Conservation (phyloP, 2,797 vertebrate species). For the Arnoldichthys spilopterus region DNA sequence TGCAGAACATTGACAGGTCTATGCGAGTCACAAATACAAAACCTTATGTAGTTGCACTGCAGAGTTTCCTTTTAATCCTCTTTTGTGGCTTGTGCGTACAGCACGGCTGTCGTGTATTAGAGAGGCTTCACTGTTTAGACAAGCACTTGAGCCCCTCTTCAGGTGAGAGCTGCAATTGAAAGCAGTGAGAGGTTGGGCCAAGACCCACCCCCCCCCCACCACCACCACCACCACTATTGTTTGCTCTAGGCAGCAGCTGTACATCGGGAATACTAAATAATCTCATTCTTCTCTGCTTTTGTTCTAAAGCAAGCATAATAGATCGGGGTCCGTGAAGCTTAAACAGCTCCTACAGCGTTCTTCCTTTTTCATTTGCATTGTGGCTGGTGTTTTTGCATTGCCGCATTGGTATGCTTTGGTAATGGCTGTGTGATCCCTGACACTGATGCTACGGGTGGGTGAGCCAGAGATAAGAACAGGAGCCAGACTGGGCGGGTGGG, state of each 20-base stretch:
- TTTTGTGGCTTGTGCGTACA: constrained; percentile 33
- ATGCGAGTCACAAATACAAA: constrained; percentile 36
- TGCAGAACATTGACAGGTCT: constrained; percentile 35
- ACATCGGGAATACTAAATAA: constrained; percentile 56
- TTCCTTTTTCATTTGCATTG: not conserved
- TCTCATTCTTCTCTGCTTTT: constrained; percentile 55
- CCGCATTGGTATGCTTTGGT: constrained; percentile 24
- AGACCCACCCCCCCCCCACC: constrained; percentile 28
- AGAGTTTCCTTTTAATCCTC: constrained; percentile 26
- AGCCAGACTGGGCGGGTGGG: constrained; percentile 7
- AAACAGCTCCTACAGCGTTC: constrained; percentile 30
- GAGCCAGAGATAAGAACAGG: constrained; percentile 29
- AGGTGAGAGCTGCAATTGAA: constrained; percentile 51
- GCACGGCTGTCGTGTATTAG: constrained; percentile 46
- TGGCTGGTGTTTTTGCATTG: constrained; percentile 12
- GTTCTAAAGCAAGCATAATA: constrained; percentile 33
- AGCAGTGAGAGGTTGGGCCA: constrained; percentile 33
- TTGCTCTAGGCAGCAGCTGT: constrained; percentile 44
- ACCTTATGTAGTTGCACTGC: constrained; percentile 43
- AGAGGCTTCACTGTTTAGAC: constrained; percentile 46
- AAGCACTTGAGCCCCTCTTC: constrained; percentile 59
- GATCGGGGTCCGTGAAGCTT: constrained; percentile 36
- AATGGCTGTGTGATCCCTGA: constrained; percentile 34
- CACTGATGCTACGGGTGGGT: constrained; percentile 50
- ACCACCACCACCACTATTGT: constrained; percentile 41